phyloP scores from a whole-genome alignment of 2,888 invertebrate genomes.

The Opisthograptis luteolata region DNA sequence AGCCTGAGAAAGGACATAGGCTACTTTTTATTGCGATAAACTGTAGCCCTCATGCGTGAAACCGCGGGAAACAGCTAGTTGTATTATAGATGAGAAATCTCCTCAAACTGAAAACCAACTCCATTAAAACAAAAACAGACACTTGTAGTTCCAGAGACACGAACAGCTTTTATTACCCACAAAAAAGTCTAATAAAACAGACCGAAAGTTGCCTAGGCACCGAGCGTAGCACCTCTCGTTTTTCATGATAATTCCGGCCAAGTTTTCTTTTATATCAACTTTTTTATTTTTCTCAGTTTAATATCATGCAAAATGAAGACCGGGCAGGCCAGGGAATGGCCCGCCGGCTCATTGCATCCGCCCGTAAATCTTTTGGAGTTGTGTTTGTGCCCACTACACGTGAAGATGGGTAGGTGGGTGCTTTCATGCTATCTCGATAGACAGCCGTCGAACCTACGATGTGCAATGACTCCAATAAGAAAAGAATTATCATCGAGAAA shows the following conservation, averaged over 20 bases:
- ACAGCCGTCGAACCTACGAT: slow-evolving; percentile 6
- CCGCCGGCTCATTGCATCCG: slow-evolving; percentile 63
- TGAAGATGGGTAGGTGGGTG: slow-evolving; percentile 17
- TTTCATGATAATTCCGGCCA: slow-evolving; percentile 69
- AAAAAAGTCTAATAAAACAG: slow-evolving; percentile 47
- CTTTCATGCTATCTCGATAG: slow-evolving; percentile 13
- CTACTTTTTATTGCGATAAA: no score
- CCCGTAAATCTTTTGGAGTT: slow-evolving; percentile 57
- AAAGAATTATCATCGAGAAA: no score
- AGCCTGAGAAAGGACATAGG: no score
- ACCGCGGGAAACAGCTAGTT: no score
- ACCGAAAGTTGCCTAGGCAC: slow-evolving; percentile 43
- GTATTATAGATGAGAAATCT: background rate
- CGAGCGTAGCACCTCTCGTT: slow-evolving; percentile 52
- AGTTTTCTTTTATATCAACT: slow-evolving; percentile 67
- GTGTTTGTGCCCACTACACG: slow-evolving; percentile 38
- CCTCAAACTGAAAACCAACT: slow-evolving; percentile 9
- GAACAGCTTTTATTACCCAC: slow-evolving; percentile 24
- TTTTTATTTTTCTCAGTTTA: slow-evolving; percentile 69
- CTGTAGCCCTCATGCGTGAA: no score
- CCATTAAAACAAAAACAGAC: slow-evolving; percentile 29
- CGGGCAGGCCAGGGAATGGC: slow-evolving; percentile 59
- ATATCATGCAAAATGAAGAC: slow-evolving; percentile 75
- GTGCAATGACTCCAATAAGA: slow-evolving; percentile 2
- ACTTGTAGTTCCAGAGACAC: slow-evolving; percentile 15